Evolutionary conservation across 2,888 invertebrate species (phyloP).

Genomic region (Lasioglossum villosulum): DNA sequence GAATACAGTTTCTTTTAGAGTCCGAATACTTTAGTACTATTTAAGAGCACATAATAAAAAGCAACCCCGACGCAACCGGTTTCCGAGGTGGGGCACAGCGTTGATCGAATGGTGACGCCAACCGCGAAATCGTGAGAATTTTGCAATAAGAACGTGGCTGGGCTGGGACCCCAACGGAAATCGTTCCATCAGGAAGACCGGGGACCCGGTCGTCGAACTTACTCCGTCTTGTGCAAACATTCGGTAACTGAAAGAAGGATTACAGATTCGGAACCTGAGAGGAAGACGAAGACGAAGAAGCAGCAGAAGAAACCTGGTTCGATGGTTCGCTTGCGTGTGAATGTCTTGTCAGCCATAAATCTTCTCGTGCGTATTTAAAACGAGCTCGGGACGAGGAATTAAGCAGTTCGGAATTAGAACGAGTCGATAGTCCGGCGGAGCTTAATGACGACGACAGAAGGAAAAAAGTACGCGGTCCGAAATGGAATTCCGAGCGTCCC

Average conservation of each 20-base stretch:
- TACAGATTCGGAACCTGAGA: not conserved
- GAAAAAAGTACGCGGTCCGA: not conserved
- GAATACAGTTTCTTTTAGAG: slow-evolving; percentile 33
- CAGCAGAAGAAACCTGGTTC: not conserved
- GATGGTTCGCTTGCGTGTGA: not conserved
- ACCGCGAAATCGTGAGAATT: slow-evolving; percentile 55
- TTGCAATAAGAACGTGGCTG: slow-evolving; percentile 22
- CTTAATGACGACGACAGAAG: not conserved
- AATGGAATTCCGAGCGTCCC: not conserved
- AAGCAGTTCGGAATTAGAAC: slow-evolving; percentile 13
- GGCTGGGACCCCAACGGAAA: not conserved
- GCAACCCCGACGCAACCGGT: slow-evolving; percentile 66
- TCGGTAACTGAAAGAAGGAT: not conserved
- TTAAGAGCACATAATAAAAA: slow-evolving; percentile 47
- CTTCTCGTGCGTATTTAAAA: not conserved
- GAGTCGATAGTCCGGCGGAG: not conserved
- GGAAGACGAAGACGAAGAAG: not conserved
- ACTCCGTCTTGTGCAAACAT: slow-evolving; percentile 1
- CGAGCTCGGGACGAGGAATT: not conserved
- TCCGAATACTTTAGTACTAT: slow-evolving; percentile 44
- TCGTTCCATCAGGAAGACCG: not conserved
- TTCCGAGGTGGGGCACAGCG: slow-evolving; percentile 51
- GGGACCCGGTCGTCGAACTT: slow-evolving; percentile 37
- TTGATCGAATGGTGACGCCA: slow-evolving; percentile 54
- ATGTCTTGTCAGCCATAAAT: slow-evolving; percentile 9